Percentiles rank a stretch among this genome's conserved stretches.
phyloP scores from a whole-genome alignment of 1,140 invertebrate species.

The Trinorchestia longiramus region DNA sequence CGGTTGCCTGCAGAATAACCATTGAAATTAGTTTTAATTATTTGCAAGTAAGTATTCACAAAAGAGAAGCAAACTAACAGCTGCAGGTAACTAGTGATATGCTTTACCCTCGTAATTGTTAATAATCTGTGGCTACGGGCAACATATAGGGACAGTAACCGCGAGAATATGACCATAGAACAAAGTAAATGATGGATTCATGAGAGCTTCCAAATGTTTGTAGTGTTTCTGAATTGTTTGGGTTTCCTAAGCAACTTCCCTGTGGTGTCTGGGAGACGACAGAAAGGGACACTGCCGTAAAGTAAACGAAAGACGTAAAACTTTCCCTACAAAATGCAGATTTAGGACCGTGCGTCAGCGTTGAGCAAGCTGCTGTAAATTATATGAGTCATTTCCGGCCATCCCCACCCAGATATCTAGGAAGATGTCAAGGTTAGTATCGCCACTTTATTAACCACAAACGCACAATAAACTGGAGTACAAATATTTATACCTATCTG shows the following conservation, averaged over 20 bases:
- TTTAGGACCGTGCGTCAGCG: background rate
- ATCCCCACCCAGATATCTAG: background rate
- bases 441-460: background rate
- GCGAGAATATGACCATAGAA: background rate
- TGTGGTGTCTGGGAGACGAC: background rate
- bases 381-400: background rate
- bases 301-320: background rate
- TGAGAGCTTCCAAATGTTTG: background rate
- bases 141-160: background rate
- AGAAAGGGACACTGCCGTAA: background rate
- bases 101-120: background rate
- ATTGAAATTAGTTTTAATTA: background rate
- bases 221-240: background rate
- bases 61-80: background rate
- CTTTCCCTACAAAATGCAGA: background rate
- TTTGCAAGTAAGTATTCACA: background rate
- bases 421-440: background rate
- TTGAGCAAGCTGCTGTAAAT: background rate
- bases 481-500: background rate
- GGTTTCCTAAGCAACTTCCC: background rate
- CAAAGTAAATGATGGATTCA: background rate
- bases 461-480: background rate
- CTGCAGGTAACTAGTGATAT: background rate
- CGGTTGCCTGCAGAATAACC: slow-evolving; percentile 20
- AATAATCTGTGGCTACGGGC: background rate